Percentiles rank a stretch among this genome's conserved stretches.
These are phyloP conservation scores for Chiloscyllium plagiosum DNA, from an alignment of 2,113 vertebrate species.

Conservation along the genomic window DNA sequence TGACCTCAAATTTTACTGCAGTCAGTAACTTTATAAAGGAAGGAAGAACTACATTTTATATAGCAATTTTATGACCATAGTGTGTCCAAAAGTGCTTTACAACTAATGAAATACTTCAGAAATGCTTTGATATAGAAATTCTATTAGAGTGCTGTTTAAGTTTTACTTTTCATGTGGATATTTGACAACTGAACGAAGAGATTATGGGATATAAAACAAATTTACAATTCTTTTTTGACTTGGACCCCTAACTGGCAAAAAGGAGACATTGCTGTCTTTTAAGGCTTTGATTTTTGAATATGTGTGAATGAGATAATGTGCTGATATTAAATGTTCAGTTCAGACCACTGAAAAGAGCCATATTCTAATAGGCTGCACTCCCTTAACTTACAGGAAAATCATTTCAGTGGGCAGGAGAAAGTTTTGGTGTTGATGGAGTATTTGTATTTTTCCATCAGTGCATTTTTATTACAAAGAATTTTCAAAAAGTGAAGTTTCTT, in stretches of 20 bases:
- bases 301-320: background rate
- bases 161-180: background rate
- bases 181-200: background rate
- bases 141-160: background rate
- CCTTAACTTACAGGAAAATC: background rate
- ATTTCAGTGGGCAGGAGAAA: background rate
- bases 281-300: background rate
- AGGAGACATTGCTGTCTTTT: background rate
- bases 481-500: background rate
- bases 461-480: background rate
- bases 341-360: background rate
- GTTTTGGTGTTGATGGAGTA: background rate
- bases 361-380: background rate
- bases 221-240: background rate
- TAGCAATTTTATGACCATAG: background rate
- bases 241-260: background rate
- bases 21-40: background rate
- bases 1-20: background rate
- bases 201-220: background rate
- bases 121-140: background rate
- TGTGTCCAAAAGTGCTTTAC: background rate
- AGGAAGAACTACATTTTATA: background rate
- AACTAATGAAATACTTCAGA: background rate
- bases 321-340: background rate
- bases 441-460: too few relatives aligned